Conservation (phyloP, 2,888 invertebrate species). For the Lasius platythorax region DNA sequence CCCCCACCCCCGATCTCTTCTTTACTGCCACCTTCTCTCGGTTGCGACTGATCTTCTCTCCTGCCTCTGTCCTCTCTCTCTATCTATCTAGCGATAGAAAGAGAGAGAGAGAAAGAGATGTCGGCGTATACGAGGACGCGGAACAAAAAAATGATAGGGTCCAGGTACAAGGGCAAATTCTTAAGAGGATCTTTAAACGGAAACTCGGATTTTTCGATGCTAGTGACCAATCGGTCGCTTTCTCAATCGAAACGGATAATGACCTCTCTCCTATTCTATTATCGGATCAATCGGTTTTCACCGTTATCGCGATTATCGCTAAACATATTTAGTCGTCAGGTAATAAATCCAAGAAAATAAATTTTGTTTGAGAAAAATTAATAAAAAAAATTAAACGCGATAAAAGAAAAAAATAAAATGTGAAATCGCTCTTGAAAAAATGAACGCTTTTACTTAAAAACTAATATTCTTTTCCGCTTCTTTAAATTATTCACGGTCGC, state of each 20-base stretch:
- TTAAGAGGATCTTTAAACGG: conserved; percentile 71
- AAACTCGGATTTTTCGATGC: conserved; percentile 59
- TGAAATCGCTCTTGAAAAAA: not conserved
- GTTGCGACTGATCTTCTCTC: conserved; percentile 32
- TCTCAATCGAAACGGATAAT: not conserved
- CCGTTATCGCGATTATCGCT: not conserved
- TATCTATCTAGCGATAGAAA: not conserved
- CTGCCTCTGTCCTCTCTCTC: conserved; percentile 13
- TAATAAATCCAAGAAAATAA: not conserved
- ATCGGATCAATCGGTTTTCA: not conserved
- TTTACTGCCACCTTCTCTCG: conserved; percentile 61
- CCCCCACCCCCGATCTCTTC: conserved; percentile 63
- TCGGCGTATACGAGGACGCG: conserved; percentile 59
- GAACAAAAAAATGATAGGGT: conserved; percentile 78
- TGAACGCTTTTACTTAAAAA: too few species aligned
- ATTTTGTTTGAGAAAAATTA: not conserved
- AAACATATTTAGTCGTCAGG: not conserved
- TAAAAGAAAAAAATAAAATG: not conserved
- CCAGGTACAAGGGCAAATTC: conserved; percentile 80
- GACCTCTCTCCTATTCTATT: not conserved
- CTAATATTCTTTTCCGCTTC: too few species aligned
- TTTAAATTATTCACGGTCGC: too few species aligned
- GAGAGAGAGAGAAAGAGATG: conserved; percentile 28
- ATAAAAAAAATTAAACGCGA: not conserved
- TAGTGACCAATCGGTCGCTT: not conserved